A percentile compares a stretch with the other conserved stretches of the same genome.
Conservation (phyloP, 2,797 vertebrate species). For the Leptodactylus fallax region DNA sequence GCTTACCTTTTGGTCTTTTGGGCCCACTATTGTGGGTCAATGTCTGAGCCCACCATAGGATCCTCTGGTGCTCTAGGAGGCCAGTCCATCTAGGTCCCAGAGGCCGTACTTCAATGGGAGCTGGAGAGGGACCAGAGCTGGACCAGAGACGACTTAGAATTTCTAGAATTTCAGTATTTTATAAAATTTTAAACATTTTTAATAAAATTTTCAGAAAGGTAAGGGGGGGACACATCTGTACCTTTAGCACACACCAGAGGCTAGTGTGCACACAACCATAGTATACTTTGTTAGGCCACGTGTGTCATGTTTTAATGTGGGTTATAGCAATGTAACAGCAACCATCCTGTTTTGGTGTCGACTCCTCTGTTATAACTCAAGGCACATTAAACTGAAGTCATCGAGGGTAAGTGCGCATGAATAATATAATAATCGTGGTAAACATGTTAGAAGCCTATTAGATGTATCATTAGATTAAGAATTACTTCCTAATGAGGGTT, state of each 20-base stretch:
- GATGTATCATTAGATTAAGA: slow-evolving; percentile 12
- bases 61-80: no score
- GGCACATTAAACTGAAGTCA: background rate
- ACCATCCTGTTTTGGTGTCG: background rate
- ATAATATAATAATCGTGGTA: slow-evolving; percentile 31
- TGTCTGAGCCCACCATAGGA: no score
- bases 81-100: no score
- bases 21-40: no score
- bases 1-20: no score
- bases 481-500: background rate
- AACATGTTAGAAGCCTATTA: slow-evolving; percentile 17
- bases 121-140: no score
- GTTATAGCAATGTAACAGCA: background rate
- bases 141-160: no score
- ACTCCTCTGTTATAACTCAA: slow-evolving; percentile 15
- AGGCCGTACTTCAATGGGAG: no score
- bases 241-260: background rate
- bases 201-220: no score
- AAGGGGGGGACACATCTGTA: no score
- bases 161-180: no score
- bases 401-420: background rate
- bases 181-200: no score
- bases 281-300: background rate
- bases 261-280: background rate
- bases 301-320: background rate